Evolutionary conservation across 2,113 vertebrate genomes (phyloP).

Genomic region (Halcyon malimbica): DNA sequence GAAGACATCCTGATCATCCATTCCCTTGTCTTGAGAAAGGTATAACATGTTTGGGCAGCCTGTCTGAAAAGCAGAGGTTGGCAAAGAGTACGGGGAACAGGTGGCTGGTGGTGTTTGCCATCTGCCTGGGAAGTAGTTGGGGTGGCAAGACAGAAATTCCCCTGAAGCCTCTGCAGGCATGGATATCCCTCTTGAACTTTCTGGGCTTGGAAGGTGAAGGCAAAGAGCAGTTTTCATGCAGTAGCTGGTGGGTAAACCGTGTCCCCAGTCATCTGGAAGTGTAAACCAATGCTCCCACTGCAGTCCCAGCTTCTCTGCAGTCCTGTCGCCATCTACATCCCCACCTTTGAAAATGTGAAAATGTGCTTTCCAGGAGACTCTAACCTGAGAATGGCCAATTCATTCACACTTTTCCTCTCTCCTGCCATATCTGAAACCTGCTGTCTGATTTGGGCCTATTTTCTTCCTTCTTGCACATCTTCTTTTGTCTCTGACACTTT

Average conservation of each 20-base stretch:
- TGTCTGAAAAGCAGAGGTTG: not conserved
- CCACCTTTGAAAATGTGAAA: not conserved
- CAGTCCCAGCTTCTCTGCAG: not conserved
- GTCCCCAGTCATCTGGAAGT: not conserved
- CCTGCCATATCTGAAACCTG: not conserved
- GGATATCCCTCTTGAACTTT: not conserved
- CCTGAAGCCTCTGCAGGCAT: not conserved
- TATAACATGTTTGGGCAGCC: fast-evolving
- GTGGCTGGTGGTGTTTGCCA: not conserved
- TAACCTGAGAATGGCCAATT: not conserved
- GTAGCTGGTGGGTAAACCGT: not conserved
- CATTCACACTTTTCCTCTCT: not conserved
- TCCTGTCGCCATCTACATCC: not conserved
- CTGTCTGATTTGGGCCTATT: not conserved
- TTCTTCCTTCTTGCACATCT: not conserved
- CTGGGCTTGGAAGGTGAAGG: not conserved
- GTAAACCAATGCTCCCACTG: no score
- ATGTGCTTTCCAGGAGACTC: not conserved
- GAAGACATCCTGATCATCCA: not conserved
- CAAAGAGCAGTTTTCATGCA: not conserved
- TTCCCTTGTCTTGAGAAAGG: not conserved
- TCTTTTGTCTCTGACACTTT: not conserved
- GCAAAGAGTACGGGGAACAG: not conserved
- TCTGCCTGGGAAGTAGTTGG: not conserved
- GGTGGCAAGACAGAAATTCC: not conserved